These are phyloP conservation scores for Enteromius trimaculatus DNA, from an alignment of 2,797 vertebrate genomes.

Conservation along the genomic window DNA sequence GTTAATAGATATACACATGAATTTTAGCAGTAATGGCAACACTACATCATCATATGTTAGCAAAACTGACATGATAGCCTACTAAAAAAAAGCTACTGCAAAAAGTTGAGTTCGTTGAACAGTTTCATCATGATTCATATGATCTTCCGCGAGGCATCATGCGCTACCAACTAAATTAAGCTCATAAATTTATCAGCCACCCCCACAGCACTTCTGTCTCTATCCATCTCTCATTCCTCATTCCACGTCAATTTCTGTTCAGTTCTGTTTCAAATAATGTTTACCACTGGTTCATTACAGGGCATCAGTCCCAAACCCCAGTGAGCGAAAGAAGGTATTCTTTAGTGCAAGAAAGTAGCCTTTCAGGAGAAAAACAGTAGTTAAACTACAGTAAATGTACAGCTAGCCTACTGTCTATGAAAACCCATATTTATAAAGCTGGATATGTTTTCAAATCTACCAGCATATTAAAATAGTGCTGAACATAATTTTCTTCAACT, in stretches of 20 bases:
- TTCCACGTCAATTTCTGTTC: background rate
- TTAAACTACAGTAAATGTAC: background rate
- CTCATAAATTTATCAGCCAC: background rate
- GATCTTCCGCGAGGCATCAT: background rate
- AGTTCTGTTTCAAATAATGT: background rate
- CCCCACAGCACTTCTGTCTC: constrained; percentile 23
- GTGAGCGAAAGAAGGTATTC: background rate
- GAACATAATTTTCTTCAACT: no score
- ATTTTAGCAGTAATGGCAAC: background rate
- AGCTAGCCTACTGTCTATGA: background rate
- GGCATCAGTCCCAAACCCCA: background rate
- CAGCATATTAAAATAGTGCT: no score
- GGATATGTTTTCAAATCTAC: no score
- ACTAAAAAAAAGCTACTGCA: background rate
- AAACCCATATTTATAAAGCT: no score
- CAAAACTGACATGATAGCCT: background rate
- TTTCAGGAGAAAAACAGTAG: background rate
- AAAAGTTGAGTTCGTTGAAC: background rate
- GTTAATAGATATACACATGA: no score
- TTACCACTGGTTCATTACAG: background rate
- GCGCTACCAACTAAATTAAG: constrained; percentile 19
- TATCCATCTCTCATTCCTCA: background rate
- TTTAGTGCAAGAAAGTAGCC: background rate
- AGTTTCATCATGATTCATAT: background rate
- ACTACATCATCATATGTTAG: background rate